Conservation (phyloP, 2,113 vertebrate genomes). For the Alexandromys fortis region DNA sequence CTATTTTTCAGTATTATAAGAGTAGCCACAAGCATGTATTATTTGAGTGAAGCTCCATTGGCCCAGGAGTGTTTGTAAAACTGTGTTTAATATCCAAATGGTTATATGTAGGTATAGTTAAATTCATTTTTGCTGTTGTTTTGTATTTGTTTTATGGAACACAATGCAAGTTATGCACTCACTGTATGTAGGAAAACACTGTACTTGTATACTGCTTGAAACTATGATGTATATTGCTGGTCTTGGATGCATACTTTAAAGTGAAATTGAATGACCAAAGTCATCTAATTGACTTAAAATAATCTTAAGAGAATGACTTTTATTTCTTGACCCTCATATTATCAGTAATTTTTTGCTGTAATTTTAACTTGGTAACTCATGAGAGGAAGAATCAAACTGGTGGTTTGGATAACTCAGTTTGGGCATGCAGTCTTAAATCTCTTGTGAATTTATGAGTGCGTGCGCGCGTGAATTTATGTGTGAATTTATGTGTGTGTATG, state of each 20-base stretch:
- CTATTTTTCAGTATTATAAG: neutral
- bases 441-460: neutral
- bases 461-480: no score
- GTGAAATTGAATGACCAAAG: neutral
- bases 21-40: neutral
- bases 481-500: neutral
- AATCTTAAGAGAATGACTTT: neutral
- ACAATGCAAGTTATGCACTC: neutral
- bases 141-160: neutral
- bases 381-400: neutral
- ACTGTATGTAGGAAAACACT: neutral
- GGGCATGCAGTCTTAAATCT: neutral
- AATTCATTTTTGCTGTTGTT: neutral
- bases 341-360: neutral
- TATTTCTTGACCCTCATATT: neutral
- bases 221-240: neutral
- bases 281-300: neutral
- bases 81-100: neutral
- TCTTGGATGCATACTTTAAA: neutral
- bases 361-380: conserved; percentile 4
- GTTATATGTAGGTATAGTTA: neutral
- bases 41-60: conserved; percentile 20
- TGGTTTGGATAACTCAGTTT: neutral
- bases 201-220: neutral
- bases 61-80: neutral